These are phyloP conservation scores for Catharus ustulatus DNA, from an alignment of 2,797 vertebrate species.

Conservation along the genomic window DNA sequence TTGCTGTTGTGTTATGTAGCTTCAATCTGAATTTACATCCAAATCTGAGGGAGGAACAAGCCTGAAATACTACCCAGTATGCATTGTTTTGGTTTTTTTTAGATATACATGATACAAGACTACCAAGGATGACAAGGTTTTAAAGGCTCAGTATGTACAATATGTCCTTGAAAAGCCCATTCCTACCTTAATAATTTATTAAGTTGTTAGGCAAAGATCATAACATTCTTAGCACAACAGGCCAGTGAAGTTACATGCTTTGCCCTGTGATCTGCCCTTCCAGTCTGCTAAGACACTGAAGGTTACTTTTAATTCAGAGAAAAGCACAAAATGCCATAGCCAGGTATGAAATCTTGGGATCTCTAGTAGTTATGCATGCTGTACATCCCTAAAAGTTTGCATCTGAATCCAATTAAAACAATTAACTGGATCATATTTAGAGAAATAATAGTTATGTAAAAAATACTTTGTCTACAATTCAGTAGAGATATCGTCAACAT, in stretches of 20 bases:
- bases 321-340: background rate
- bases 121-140: background rate
- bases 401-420: background rate
- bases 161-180: background rate
- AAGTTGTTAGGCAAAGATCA: constrained; percentile 26
- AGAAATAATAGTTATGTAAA: background rate
- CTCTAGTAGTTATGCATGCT: background rate
- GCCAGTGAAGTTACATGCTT: background rate
- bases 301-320: background rate
- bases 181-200: constrained; percentile 40
- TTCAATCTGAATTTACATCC: background rate
- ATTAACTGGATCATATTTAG: background rate
- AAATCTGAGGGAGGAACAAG: background rate
- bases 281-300: background rate
- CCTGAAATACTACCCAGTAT: background rate
- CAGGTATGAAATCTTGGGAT: background rate
- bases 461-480: background rate
- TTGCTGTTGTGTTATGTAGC: background rate
- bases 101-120: background rate
- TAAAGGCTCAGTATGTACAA: background rate
- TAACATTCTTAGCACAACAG: background rate
- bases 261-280: constrained; percentile 1
- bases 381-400: background rate
- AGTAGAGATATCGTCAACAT: background rate
- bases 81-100: background rate